These are phyloP conservation scores for Sturmia bella DNA, from an alignment of 2,888 invertebrate species.

Conservation along the genomic window DNA sequence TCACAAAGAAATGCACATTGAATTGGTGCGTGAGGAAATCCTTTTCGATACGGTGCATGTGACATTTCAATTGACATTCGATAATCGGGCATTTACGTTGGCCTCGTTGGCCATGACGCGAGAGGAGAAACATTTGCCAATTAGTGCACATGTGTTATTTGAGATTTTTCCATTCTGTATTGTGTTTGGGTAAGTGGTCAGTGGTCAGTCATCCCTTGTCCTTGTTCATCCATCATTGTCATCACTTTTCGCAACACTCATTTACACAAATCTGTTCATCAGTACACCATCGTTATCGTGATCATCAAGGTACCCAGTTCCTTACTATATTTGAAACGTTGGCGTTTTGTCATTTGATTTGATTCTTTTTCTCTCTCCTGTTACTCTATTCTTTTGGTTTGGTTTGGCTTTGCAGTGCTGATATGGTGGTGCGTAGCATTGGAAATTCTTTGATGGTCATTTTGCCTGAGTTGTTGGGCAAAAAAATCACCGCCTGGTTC, in stretches of 20 bases:
- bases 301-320: not conserved
- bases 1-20: conserved; percentile 96
- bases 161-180: conserved; percentile 99
- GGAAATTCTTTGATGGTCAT: conserved; percentile 95
- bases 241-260: not conserved
- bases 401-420: conserved; percentile 84
- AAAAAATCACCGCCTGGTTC: conserved; percentile 95
- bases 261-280: no score
- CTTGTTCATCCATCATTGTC: conserved; percentile 1
- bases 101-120: conserved; percentile 92
- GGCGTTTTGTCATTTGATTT: conserved; percentile 4
- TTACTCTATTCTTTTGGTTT: conserved; percentile 7
- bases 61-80: conserved; percentile 95
- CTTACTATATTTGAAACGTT: not conserved
- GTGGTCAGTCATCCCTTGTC: not conserved
- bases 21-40: conserved; percentile 92
- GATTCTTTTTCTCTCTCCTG: not conserved
- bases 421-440: conserved; percentile 93
- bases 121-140: conserved; percentile 93
- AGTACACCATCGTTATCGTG: not conserved
- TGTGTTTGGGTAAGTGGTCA: conserved; percentile 90
- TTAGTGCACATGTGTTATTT: conserved; percentile 94
- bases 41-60: conserved; percentile 96
- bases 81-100: conserved; percentile 94
- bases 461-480: conserved; percentile 92